These are phyloP conservation scores for Heliconius erato DNA, from an alignment of 2,888 invertebrate genomes.

Conservation along the genomic window DNA sequence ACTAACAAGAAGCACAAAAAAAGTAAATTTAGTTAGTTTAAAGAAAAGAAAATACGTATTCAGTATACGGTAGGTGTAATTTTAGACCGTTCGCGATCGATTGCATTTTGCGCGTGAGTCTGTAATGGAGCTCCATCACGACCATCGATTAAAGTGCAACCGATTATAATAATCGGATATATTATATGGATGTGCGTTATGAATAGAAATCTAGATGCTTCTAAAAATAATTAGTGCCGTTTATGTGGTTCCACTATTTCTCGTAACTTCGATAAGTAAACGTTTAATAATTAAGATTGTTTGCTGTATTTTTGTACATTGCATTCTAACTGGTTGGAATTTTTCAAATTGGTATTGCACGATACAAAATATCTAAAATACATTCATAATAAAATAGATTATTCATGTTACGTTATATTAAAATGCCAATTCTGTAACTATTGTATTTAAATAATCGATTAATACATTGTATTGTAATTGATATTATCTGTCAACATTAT, in stretches of 20 bases:
- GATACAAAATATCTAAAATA: conserved; percentile 37
- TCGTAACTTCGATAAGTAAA: conserved; percentile 59
- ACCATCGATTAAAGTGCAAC: conserved; percentile 48
- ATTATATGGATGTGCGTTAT: conserved; percentile 77
- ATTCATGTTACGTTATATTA: conserved; percentile 38
- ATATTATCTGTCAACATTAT: conserved; percentile 40
- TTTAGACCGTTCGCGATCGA: conserved; percentile 62
- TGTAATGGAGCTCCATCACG: conserved; percentile 47
- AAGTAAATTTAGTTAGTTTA: conserved; percentile 77
- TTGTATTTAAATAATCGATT: conserved; percentile 39
- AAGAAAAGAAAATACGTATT: conserved; percentile 78
- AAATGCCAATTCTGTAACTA: conserved; percentile 50
- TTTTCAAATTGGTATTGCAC: conserved; percentile 40
- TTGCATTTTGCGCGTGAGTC: conserved; percentile 54
- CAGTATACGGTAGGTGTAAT: conserved; percentile 85
- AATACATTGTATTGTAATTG: conserved; percentile 30
- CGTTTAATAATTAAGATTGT: conserved; percentile 65
- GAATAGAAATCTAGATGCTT: conserved; percentile 80
- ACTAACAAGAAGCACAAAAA: conserved; percentile 70
- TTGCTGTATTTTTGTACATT: conserved; percentile 79
- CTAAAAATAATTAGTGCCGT: conserved; percentile 70
- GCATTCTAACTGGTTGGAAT: conserved; percentile 51
- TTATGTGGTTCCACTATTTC: conserved; percentile 67
- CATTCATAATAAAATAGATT: conserved; percentile 30
- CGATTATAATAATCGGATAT: conserved; percentile 56